Conservation (phyloP, 2,888 invertebrate genomes). For the Lepidocyrtinus sp. region DNA sequence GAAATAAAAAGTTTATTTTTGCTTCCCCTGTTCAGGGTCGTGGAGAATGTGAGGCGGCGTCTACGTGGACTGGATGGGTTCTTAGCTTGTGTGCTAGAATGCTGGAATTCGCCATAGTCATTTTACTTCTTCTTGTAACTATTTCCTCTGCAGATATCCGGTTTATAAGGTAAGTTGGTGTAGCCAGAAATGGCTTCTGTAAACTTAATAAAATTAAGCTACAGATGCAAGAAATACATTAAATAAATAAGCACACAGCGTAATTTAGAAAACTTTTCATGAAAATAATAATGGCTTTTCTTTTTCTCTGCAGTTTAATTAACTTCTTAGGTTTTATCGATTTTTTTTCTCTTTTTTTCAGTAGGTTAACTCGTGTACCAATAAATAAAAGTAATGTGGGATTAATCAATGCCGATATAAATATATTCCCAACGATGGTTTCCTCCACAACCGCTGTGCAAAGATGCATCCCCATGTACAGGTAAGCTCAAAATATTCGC, state of each 20-base stretch:
- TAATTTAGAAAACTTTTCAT: constrained; percentile 27
- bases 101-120: constrained; percentile 71
- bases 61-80: constrained; percentile 70
- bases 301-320: constrained; percentile 59
- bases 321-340: constrained; percentile 46
- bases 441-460: constrained; percentile 70
- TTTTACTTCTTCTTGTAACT: constrained; percentile 71
- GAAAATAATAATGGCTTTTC: constrained; percentile 46
- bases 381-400: constrained; percentile 70
- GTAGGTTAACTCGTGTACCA: constrained; percentile 70
- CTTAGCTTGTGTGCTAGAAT: constrained; percentile 70
- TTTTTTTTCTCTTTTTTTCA: constrained; percentile 54
- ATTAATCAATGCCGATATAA: constrained; percentile 70
- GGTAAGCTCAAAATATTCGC: constrained; percentile 56
- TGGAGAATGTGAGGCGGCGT: constrained; percentile 69
- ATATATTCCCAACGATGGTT: constrained; percentile 70
- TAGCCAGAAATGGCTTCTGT: no score
- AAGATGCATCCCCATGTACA: constrained; percentile 70
- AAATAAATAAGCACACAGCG: constrained; percentile 7
- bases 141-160: constrained; percentile 70
- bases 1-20: constrained; percentile 51
- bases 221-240: background rate
- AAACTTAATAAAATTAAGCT: background rate
- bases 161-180: constrained; percentile 68
- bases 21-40: constrained; percentile 63